A percentile compares a stretch with the other conserved stretches of the same genome.
Conservation (phyloP, 92 coral and sea anemone genomes). For the Siderastrea siderea region DNA sequence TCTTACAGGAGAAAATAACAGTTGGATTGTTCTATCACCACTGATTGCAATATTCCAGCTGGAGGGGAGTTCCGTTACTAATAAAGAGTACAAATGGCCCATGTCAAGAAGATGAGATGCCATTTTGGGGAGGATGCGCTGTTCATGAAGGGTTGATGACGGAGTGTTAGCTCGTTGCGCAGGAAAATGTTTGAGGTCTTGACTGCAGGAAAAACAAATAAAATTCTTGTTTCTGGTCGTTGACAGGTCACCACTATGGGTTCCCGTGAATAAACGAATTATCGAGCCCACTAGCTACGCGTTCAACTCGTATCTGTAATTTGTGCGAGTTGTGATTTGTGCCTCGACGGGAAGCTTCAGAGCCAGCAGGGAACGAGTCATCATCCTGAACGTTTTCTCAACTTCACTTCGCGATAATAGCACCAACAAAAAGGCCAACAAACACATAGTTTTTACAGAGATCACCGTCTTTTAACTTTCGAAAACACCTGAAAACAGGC, state of each 20-base stretch:
- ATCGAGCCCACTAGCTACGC: not conserved
- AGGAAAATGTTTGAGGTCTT: not conserved
- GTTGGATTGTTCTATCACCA: not conserved
- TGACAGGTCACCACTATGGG: too few species aligned
- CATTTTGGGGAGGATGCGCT: slow-evolving; percentile 2
- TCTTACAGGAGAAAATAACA: not conserved
- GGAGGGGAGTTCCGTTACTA: not conserved
- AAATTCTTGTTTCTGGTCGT: too few species aligned
- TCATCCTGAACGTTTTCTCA: not conserved
- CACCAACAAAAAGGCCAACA: not conserved
- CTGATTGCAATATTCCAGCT: not conserved
- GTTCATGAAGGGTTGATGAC: slow-evolving; percentile 3
- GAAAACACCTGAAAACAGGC: not conserved
- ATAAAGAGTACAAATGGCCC: not conserved
- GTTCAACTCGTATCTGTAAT: not conserved
- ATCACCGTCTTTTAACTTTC: not conserved
- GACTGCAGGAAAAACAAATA: too few species aligned
- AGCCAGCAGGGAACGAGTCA: not conserved
- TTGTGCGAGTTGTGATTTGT: not conserved
- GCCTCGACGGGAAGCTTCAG: not conserved
- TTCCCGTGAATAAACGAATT: too few species aligned
- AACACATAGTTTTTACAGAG: not conserved
- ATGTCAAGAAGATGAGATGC: not conserved
- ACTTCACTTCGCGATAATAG: not conserved
- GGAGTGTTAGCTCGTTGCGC: not conserved